Evolutionary conservation across 2,113 vertebrate genomes (phyloP).

Genomic region (Melozone crissalis): DNA sequence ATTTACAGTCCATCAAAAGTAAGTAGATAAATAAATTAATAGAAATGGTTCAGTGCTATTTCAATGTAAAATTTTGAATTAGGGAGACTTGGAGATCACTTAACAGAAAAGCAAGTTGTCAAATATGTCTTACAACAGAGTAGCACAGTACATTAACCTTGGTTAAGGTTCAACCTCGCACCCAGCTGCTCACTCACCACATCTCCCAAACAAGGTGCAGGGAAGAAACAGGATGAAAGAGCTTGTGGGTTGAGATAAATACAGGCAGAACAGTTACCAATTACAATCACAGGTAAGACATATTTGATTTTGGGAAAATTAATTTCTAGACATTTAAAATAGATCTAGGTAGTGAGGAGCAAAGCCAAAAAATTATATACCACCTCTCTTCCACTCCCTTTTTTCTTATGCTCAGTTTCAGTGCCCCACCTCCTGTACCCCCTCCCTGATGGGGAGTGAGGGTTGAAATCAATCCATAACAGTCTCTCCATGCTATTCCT

Average conservation of each 20-base stretch:
- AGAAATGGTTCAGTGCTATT: not conserved
- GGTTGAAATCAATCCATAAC: not conserved
- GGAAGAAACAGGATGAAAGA: not conserved
- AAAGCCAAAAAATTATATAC: not conserved
- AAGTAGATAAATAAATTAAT: not conserved
- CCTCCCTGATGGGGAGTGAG: fast-evolving
- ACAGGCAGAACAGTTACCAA: not conserved
- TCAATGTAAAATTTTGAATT: not conserved
- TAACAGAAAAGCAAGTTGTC: not conserved
- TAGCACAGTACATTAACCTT: fast-evolving
- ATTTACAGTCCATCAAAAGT: not conserved
- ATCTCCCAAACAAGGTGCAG: fast-evolving
- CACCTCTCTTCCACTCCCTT: fast-evolving
- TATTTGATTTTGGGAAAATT: not conserved
- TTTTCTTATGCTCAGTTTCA: fast-evolving
- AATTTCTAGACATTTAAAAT: not conserved
- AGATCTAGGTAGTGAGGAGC: not conserved
- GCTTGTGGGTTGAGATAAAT: not conserved
- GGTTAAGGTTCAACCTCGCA: not conserved
- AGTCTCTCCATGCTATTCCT: not conserved
- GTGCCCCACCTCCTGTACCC: not conserved
- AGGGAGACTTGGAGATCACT: not conserved
- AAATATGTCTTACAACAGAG: not conserved
- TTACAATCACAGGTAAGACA: not conserved
- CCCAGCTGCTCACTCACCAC: not conserved